phyloP scores from a whole-genome alignment of 2,797 vertebrate genomes.

The Brachymystax lenok region DNA sequence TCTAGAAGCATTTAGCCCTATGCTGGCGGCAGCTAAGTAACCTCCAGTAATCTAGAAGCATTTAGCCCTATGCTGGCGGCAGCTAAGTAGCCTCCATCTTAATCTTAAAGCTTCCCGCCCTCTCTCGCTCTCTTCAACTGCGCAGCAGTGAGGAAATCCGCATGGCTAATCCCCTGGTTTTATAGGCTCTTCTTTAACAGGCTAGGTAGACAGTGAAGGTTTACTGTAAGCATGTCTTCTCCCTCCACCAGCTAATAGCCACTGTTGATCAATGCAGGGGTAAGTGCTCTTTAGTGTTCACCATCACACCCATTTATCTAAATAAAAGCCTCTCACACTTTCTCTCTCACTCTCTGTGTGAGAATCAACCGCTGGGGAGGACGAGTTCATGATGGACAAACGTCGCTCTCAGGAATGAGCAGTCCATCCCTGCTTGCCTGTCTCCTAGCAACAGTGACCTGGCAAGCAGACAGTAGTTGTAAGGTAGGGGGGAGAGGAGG shows the following conservation, averaged over 20 bases:
- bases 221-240: slow-evolving; percentile 60
- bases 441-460: slow-evolving; percentile 84
- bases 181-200: slow-evolving; percentile 62
- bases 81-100: slow-evolving; percentile 34
- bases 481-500: slow-evolving; percentile 33
- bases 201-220: slow-evolving; percentile 42
- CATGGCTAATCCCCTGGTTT: slow-evolving; percentile 63
- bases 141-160: slow-evolving; percentile 61
- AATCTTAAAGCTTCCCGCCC: slow-evolving; percentile 37
- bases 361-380: slow-evolving; percentile 13
- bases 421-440: slow-evolving; percentile 73
- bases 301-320: slow-evolving; percentile 69
- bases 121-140: slow-evolving; percentile 47
- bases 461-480: slow-evolving; percentile 80
- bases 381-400: slow-evolving; percentile 75
- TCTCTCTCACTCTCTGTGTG: background rate
- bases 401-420: slow-evolving; percentile 74
- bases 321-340: slow-evolving; percentile 61
- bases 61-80: background rate
- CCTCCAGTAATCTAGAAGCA: slow-evolving; percentile 7
- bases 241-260: slow-evolving; percentile 60
- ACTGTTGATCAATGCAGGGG: slow-evolving; percentile 72
- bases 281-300: slow-evolving; percentile 70
- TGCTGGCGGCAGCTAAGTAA: slow-evolving; percentile 25
- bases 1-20: no score